Evolutionary conservation across 1,140 invertebrate genomes (phyloP).

Genomic region (Cylas formicarius): DNA sequence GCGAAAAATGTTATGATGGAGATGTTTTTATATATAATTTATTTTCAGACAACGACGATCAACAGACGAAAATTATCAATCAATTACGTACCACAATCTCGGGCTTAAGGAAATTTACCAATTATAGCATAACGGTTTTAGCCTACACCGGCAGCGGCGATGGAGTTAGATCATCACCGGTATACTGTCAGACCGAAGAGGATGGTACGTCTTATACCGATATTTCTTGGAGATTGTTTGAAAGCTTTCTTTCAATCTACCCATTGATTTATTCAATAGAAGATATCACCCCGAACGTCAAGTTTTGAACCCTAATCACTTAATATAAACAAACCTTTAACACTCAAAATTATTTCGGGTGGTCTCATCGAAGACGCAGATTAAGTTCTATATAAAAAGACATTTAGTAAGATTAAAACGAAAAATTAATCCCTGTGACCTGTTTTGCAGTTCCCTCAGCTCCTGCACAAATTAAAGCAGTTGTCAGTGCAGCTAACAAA

Average conservation of each 20-base stretch:
- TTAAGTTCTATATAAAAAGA: too few species aligned
- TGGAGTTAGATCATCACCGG: slow-evolving; percentile 71
- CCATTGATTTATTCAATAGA: too few species aligned
- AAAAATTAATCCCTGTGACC: too few species aligned
- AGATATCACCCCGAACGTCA: too few species aligned
- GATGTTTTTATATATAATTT: neutral
- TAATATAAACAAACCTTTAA: too few species aligned
- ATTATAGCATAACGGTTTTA: slow-evolving; percentile 84
- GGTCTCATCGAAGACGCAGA: too few species aligned
- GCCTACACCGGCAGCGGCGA: slow-evolving; percentile 85
- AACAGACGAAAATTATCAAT: slow-evolving; percentile 60
- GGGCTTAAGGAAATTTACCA: slow-evolving; percentile 75
- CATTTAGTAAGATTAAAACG: too few species aligned
- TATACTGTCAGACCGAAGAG: slow-evolving; percentile 85
- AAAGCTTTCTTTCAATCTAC: too few species aligned
- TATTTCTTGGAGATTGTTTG: neutral
- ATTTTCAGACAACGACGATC: slow-evolving; percentile 49
- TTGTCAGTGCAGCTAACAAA: slow-evolving; percentile 72
- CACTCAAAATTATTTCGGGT: too few species aligned
- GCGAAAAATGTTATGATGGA: neutral
- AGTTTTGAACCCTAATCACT: too few species aligned
- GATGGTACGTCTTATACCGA: slow-evolving; percentile 58
- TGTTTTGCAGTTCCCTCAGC: slow-evolving; percentile 71
- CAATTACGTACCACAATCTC: slow-evolving; percentile 59
- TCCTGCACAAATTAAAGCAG: slow-evolving; percentile 81